phyloP scores from a whole-genome alignment of 23 tunicate genomes.

The Styela clava region DNA sequence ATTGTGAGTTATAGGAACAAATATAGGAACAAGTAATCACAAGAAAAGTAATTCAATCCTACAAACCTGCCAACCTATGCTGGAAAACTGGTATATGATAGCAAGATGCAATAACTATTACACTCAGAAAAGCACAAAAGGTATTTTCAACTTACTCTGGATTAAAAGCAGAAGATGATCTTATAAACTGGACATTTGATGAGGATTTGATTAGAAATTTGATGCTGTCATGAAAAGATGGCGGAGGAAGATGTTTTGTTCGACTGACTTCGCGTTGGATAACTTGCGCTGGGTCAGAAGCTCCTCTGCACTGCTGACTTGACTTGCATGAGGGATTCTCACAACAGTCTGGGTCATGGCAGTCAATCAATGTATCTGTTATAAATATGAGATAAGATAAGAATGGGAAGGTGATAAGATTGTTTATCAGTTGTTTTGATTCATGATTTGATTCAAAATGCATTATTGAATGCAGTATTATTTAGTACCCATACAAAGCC shows the following conservation, averaged over 20 bases:
- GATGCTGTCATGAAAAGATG: constrained; percentile 66
- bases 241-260: constrained; percentile 36
- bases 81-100: too few species aligned
- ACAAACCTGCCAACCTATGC: too few species aligned
- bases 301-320: constrained; percentile 65
- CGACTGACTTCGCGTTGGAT: constrained; percentile 31
- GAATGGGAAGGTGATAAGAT: too few species aligned
- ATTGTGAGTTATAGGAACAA: too few species aligned
- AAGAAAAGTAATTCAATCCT: too few species aligned
- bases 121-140: too few species aligned
- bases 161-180: background rate
- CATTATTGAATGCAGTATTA: too few species aligned
- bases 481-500: too few species aligned
- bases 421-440: too few species aligned
- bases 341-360: constrained; percentile 96
- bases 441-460: too few species aligned
- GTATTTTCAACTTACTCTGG: constrained; percentile 30
- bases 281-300: constrained; percentile 50
- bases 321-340: constrained; percentile 43
- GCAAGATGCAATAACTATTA: too few species aligned
- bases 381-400: background rate
- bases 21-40: too few species aligned
- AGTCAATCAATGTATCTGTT: constrained; percentile 75
- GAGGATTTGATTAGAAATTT: constrained; percentile 34
- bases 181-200: background rate